A percentile compares a stretch with the other conserved stretches of the same genome.
These are phyloP conservation scores for Gonioctena quinquepunctata DNA, from an alignment of 1,140 invertebrate genomes.

Conservation along the genomic window DNA sequence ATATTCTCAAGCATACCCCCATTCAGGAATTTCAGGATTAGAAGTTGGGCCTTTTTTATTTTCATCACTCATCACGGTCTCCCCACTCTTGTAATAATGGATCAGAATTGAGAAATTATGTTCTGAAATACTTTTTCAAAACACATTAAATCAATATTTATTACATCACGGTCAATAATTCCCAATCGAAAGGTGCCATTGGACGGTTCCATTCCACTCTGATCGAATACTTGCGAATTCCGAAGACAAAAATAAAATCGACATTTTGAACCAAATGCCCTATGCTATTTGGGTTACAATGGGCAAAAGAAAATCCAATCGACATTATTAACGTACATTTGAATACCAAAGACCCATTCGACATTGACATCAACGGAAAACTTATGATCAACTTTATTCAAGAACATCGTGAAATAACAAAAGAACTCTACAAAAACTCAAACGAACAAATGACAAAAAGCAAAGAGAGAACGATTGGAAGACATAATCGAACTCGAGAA, in stretches of 20 bases:
- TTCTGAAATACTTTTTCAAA: background rate
- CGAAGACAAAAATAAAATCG: background rate
- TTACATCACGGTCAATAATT: conserved; percentile 10
- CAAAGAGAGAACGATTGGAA: too few species aligned
- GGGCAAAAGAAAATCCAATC: background rate
- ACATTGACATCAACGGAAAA: too few species aligned
- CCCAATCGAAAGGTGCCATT: conserved; percentile 23
- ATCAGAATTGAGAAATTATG: background rate
- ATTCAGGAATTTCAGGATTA: too few species aligned
- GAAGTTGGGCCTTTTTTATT: background rate
- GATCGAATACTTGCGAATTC: conserved; percentile 18
- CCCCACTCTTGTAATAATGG: background rate
- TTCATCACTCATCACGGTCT: background rate
- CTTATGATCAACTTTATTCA: background rate
- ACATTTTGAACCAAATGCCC: conserved; percentile 10
- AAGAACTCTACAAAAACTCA: background rate
- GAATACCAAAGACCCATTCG: too few species aligned
- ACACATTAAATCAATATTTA: conserved; percentile 16
- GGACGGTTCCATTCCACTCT: conserved; percentile 28
- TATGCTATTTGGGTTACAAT: background rate
- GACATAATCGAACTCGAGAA: too few species aligned
- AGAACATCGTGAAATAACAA: background rate
- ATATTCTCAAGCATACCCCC: too few species aligned
- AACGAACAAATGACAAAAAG: too few species aligned
- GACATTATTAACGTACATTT: background rate